phyloP scores from a whole-genome alignment of 2,797 vertebrate species.

The Sylvilagus floridanus region DNA sequence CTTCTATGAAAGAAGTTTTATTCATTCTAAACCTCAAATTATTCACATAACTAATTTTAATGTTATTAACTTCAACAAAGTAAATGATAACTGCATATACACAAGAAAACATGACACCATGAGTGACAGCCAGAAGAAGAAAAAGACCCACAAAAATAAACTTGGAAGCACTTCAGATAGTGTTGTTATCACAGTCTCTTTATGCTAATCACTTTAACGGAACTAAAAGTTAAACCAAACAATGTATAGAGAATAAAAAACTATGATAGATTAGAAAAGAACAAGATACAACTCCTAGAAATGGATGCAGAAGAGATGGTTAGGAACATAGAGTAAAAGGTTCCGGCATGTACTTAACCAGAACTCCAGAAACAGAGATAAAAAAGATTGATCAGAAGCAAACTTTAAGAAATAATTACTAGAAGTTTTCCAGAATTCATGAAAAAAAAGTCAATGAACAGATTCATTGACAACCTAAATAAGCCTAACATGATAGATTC shows the following conservation, averaged over 20 bases:
- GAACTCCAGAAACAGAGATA: neutral
- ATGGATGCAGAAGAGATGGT: neutral
- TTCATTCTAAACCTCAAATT: neutral
- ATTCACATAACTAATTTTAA: slow-evolving; percentile 42
- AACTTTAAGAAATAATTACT: slow-evolving; percentile 48
- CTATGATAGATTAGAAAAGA: neutral
- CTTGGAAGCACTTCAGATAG: slow-evolving; percentile 2
- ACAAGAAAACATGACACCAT: slow-evolving; percentile 22
- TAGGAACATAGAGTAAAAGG: neutral
- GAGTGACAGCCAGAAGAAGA: slow-evolving; percentile 41
- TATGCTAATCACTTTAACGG: neutral
- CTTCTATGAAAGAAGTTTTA: slow-evolving; percentile 14
- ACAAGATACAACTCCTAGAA: slow-evolving; percentile 9
- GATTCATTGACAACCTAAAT: neutral
- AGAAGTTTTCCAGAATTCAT: slow-evolving; percentile 32
- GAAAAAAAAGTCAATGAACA: neutral
- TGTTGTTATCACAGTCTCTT: neutral
- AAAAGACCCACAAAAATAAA: slow-evolving; percentile 15
- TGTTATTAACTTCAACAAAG: neutral
- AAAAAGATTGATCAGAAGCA: slow-evolving; percentile 25
- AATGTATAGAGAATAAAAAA: neutral
- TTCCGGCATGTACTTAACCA: neutral
- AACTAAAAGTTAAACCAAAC: slow-evolving; percentile 46
- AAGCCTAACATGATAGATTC: slow-evolving; percentile 37
- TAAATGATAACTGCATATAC: slow-evolving; percentile 5